Base-by-base conservation (phyloP, 2,888 invertebrate genomes). In the Enchytraeus crypticus region DNA sequence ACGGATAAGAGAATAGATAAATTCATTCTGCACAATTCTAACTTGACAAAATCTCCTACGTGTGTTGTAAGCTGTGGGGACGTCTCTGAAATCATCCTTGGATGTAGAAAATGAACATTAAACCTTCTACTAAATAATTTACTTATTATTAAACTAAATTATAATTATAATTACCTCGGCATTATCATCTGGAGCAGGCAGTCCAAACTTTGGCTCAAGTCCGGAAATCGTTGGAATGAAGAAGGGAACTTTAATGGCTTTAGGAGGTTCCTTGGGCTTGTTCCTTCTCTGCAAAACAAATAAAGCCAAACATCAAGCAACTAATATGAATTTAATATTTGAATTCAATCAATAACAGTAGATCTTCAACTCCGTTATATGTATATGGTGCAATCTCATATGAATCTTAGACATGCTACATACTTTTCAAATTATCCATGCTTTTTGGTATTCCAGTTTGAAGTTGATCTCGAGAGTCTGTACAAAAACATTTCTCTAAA, bases 161-260 rank as follows among this genome's bases (percentile, higher is more conserved):
- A 46, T 23, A 27, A 23, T 27, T 14, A 21, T 38, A 43, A 63
- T 61, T 53, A 58, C 33, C 1, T 60, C 64, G 5, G 60, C 51
- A 45, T 60, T 58, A 3, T 57, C 61, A 1, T 58, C 63, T 3
- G 68, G 71, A 32, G 68, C 67, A 5, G 65, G 55, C 21, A 88
- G 76, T 75, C 89, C 89, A 77, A 96, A 96, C 75, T 87, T 86
- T 5, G 90, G 80, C 34, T 73, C 71, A 70, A 89, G 86, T 23
- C 92, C 81, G 1, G 90, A 85, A 60, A 93, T 83, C 0, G 95
- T 93, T 0, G 96, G 93, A 56, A 97, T 81, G 77, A 98, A 97
- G 82, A 98, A 98, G 0, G 97, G 97, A 0, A 93, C 96, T 79
- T 90, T 90, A 0, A 90, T 88, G 1, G 84, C 84, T 72, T 90